Evolutionary conservation across 92 coral and sea anemone genomes (phyloP).

Genomic region (Bergia sp.): DNA sequence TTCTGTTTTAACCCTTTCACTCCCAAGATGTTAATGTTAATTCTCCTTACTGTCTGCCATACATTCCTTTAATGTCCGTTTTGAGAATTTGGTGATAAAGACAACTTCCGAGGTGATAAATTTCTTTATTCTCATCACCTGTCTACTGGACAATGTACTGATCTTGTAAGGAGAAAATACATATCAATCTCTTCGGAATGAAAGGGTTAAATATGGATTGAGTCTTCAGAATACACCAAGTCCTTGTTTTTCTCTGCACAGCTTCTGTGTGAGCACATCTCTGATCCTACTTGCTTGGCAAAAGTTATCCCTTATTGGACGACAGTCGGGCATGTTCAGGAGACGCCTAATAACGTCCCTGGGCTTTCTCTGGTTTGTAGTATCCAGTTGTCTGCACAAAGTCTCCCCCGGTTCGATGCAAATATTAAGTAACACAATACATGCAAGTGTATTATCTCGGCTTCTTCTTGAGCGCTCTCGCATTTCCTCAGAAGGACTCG

Average conservation of each 20-base stretch:
- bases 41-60: no score
- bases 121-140: no score
- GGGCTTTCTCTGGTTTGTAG: slow-evolving; percentile 27
- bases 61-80: no score
- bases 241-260: slow-evolving; percentile 44
- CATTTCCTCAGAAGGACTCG: slow-evolving; percentile 48
- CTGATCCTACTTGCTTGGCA: slow-evolving; percentile 54
- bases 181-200: no score
- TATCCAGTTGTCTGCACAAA: slow-evolving; percentile 17
- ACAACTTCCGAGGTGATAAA: no score
- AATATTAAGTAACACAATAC: slow-evolving; percentile 57
- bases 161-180: no score
- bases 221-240: slow-evolving; percentile 33
- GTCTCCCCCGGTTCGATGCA: slow-evolving; percentile 31
- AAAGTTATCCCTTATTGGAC: slow-evolving; percentile 47
- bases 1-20: no score
- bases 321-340: slow-evolving; percentile 45
- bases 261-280: slow-evolving; percentile 42
- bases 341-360: slow-evolving; percentile 42
- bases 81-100: no score
- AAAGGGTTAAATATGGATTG: no score
- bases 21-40: neutral
- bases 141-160: no score
- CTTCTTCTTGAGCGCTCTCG: slow-evolving; percentile 49
- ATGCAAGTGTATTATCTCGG: slow-evolving; percentile 40